phyloP scores from a whole-genome alignment of 2,888 invertebrate genomes.

The Ceratothoa steindachneri region DNA sequence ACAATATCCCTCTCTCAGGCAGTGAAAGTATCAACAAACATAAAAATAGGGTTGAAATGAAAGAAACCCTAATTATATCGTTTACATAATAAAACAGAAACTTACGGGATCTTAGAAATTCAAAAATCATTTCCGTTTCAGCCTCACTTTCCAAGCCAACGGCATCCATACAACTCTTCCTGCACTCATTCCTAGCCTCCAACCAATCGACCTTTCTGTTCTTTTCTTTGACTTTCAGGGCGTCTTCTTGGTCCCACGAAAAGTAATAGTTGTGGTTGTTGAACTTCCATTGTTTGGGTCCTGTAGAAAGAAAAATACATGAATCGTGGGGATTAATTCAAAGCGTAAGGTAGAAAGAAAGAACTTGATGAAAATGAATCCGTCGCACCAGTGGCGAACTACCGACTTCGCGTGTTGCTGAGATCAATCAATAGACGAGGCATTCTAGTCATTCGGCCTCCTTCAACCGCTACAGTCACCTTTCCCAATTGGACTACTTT shows the following conservation, averaged over 20 bases:
- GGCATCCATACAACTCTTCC: constrained; percentile 89
- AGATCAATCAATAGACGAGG: no score
- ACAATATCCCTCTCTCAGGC: no score
- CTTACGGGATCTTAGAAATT: constrained; percentile 58
- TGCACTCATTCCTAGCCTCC: constrained; percentile 83
- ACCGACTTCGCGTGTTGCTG: no score
- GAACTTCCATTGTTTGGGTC: constrained; percentile 46
- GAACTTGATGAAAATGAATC: no score
- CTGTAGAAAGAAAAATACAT: constrained; percentile 22
- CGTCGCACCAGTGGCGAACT: no score
- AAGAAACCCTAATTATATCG: no score
- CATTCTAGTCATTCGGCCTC: no score
- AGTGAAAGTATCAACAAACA: no score
- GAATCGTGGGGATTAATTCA: background rate
- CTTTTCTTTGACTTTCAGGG: constrained; percentile 72
- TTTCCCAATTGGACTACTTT: no score
- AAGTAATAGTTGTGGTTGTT: constrained; percentile 83
- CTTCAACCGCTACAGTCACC: no score
- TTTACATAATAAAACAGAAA: no score
- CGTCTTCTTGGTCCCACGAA: constrained; percentile 89
- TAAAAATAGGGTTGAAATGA: no score
- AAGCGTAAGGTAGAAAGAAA: background rate
- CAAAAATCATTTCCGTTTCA: constrained; percentile 73
- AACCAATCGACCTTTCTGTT: constrained; percentile 76
- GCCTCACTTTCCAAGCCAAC: constrained; percentile 85